phyloP scores from a whole-genome alignment of 2,797 vertebrate species.

The Halcyon smyrnensis region DNA sequence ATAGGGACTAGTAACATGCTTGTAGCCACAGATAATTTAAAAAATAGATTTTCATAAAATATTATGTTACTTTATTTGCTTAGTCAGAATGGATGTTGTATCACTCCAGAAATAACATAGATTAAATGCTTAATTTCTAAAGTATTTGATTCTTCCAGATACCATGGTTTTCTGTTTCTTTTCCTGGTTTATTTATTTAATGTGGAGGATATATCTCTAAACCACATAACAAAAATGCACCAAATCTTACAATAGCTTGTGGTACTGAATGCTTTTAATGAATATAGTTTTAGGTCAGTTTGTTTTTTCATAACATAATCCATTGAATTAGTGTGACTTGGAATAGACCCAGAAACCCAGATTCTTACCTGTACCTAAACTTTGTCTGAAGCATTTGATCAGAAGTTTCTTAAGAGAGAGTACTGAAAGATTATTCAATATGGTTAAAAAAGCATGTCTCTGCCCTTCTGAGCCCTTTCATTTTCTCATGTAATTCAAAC shows the following conservation, averaged over 20 bases:
- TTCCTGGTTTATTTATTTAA: neutral
- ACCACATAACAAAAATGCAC: neutral
- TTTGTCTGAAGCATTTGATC: neutral
- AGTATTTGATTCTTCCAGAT: neutral
- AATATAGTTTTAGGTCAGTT: neutral
- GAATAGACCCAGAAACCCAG: neutral
- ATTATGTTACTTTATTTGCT: neutral
- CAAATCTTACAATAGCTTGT: neutral
- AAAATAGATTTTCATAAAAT: neutral
- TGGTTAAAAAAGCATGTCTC: neutral
- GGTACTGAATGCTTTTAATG: neutral
- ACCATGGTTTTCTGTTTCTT: neutral
- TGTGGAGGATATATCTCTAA: neutral
- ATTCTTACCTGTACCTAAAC: neutral
- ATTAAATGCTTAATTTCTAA: neutral
- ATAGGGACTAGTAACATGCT: neutral
- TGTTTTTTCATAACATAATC: neutral
- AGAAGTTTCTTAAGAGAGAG: neutral
- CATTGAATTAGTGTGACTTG: neutral
- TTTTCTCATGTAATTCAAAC: neutral
- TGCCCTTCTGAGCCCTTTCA: neutral
- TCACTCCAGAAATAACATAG: neutral
- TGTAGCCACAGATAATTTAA: neutral
- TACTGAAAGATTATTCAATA: neutral
- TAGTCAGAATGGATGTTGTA: neutral